phyloP scores from a whole-genome alignment of 2,113 vertebrate genomes.

The Coregonus clupeaformis region DNA sequence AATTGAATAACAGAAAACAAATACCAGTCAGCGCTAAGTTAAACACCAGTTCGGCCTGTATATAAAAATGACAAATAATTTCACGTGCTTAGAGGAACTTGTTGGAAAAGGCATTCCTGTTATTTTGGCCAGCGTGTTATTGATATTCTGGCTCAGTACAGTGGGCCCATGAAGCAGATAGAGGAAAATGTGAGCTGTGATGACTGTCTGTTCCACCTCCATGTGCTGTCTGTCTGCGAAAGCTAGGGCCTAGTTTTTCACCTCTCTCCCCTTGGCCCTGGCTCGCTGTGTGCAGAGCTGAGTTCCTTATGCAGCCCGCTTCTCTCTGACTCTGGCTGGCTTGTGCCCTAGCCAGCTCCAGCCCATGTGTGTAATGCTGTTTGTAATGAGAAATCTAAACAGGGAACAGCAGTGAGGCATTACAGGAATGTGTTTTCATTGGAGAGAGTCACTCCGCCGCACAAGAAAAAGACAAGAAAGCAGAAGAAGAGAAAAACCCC shows the following conservation, averaged over 20 bases:
- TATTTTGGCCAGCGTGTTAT: not conserved
- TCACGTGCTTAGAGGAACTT: not conserved
- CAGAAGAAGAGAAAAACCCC: constrained; percentile 22
- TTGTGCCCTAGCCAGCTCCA: constrained; percentile 70
- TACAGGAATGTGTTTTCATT: constrained; percentile 98
- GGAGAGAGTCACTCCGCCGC: constrained; percentile 77
- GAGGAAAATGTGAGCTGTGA: not conserved
- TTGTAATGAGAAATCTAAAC: constrained; percentile 99
- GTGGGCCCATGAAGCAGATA: not conserved
- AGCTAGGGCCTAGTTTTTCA: constrained; percentile 20
- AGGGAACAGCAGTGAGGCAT: constrained; percentile 95
- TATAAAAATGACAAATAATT: not conserved
- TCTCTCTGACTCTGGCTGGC: constrained; percentile 61
- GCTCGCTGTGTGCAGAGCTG: constrained; percentile 15
- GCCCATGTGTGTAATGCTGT: constrained; percentile 85
- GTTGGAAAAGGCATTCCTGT: not conserved
- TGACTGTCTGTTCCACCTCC: constrained; percentile 21
- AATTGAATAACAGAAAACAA: not conserved
- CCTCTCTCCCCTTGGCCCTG: constrained; percentile 38
- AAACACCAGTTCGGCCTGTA: not conserved
- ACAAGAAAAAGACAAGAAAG: constrained; percentile 71
- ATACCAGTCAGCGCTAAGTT: not conserved
- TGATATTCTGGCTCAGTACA: not conserved
- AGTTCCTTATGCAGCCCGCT: constrained; percentile 52
- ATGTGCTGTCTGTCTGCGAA: constrained; percentile 18